These are phyloP conservation scores for Lasioglossum villosulum DNA, from an alignment of 2,888 invertebrate genomes.

Conservation along the genomic window DNA sequence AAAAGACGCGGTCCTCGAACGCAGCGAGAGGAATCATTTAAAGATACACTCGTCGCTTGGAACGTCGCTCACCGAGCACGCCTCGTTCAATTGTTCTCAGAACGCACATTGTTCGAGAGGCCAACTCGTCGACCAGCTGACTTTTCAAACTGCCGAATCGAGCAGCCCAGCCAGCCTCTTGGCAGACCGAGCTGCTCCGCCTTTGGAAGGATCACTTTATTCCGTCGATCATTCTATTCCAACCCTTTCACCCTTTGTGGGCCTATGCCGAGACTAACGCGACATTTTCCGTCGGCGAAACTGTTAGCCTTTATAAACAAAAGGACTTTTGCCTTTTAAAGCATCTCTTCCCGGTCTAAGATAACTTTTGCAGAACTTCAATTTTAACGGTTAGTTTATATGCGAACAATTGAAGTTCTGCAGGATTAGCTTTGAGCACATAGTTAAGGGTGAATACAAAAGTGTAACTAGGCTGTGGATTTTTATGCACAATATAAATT, in stretches of 20 bases:
- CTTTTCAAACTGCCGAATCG: slow-evolving; percentile 63
- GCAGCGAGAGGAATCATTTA: slow-evolving; percentile 48
- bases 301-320: background rate
- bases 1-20: slow-evolving; percentile 45
- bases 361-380: background rate
- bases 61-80: slow-evolving; percentile 50
- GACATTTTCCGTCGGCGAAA: background rate
- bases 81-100: slow-evolving; percentile 63
- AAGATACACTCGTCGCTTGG: slow-evolving; percentile 42
- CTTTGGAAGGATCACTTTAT: background rate
- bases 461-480: background rate
- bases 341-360: background rate
- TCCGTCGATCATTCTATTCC: background rate
- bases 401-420: background rate
- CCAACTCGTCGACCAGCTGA: slow-evolving; percentile 64
- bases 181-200: background rate
- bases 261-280: background rate
- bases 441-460: background rate
- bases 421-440: background rate
- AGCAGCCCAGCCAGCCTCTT: slow-evolving; percentile 42
- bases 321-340: background rate
- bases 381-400: background rate
- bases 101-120: slow-evolving; percentile 69
- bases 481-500: background rate
- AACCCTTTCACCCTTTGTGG: background rate